A percentile compares a stretch with the other conserved stretches of the same genome.
phyloP scores from a whole-genome alignment of 2,888 invertebrate genomes.

The Tachina grossa region DNA sequence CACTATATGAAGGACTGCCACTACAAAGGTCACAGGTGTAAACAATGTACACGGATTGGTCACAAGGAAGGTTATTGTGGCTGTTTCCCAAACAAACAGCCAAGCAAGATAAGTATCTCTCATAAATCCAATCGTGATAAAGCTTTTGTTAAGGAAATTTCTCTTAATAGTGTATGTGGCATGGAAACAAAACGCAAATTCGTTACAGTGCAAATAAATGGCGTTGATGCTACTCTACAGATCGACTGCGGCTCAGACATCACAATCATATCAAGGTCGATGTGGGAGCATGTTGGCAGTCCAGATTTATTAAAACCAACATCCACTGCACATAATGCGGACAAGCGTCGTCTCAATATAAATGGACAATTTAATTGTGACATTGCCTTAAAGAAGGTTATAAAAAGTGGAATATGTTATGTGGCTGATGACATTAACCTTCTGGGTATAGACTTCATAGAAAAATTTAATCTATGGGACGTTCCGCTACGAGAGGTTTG shows the following conservation, averaged over 20 bases:
- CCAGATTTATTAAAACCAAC: slow-evolving; percentile 35
- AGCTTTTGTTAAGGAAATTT: not conserved
- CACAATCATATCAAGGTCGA: slow-evolving; percentile 1
- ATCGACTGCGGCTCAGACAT: slow-evolving; percentile 22
- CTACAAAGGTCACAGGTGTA: no score
- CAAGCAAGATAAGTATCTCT: no score
- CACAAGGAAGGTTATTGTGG: no score
- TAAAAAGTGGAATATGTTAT: no score
- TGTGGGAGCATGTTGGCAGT: slow-evolving; percentile 52
- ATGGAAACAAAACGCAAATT: no score
- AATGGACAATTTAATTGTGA: no score
- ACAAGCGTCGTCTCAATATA: not conserved
- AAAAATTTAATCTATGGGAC: slow-evolving; percentile 33
- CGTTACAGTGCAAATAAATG: slow-evolving; percentile 13
- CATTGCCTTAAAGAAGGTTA: no score
- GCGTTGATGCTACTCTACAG: slow-evolving; percentile 34
- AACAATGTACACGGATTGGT: no score
- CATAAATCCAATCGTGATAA: no score
- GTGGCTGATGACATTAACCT: slow-evolving; percentile 8
- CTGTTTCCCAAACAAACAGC: no score
- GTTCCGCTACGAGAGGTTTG: not conserved
- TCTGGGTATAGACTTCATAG: slow-evolving; percentile 24
- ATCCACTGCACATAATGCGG: slow-evolving; percentile 28
- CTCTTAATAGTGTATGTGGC: no score
- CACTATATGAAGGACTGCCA: no score